Evolutionary conservation across 2,113 vertebrate species (phyloP).

Genomic region (Melanocharis versteri): DNA sequence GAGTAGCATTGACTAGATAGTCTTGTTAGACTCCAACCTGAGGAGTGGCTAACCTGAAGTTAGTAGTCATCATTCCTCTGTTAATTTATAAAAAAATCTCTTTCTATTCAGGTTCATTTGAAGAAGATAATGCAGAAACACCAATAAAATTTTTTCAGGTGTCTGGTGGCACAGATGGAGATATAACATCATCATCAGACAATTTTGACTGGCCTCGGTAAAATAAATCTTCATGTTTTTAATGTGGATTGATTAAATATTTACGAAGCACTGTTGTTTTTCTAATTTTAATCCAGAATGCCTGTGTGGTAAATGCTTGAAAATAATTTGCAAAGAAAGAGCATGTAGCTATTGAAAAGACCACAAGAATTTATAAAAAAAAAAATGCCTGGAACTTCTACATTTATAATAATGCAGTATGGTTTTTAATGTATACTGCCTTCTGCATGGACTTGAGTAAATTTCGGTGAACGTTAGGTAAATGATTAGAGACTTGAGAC

Average conservation of each 20-base stretch:
- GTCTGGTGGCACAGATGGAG: constrained; percentile 85
- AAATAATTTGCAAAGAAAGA: not conserved
- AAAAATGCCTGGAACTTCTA: not conserved
- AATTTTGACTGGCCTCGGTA: constrained; percentile 97
- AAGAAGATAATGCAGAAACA: constrained; percentile 78
- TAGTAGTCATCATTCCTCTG: not conserved
- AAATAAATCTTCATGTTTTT: not conserved
- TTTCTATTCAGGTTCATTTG: constrained; percentile 81
- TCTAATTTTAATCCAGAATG: not conserved
- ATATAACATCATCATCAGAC: constrained; percentile 86
- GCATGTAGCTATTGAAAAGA: not conserved
- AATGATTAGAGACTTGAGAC: not conserved
- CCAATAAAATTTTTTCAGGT: constrained; percentile 84
- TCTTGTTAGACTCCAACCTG: not conserved
- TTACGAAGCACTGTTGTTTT: not conserved
- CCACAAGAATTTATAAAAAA: not conserved
- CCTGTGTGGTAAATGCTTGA: not conserved
- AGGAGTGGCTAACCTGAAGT: not conserved
- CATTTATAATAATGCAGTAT: not conserved
- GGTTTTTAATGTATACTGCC: not conserved
- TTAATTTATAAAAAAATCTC: not conserved
- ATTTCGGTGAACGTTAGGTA: not conserved
- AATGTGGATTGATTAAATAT: not conserved
- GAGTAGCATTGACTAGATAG: not conserved
- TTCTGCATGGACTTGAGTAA: not conserved